phyloP scores from a whole-genome alignment of 2,888 invertebrate genomes.

The Mesochorus sp. region DNA sequence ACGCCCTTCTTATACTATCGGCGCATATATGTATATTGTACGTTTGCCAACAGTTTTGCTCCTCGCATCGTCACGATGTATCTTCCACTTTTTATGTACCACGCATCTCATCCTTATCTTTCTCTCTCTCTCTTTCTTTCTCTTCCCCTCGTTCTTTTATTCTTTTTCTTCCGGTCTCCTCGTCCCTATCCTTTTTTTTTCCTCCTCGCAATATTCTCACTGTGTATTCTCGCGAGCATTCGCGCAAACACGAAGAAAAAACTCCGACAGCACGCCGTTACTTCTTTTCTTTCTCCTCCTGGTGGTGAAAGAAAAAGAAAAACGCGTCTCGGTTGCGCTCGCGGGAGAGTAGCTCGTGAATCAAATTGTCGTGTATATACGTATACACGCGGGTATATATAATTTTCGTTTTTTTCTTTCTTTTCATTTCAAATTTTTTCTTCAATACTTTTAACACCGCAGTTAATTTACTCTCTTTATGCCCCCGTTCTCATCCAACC shows the following conservation, averaged over 20 bases:
- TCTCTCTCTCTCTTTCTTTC: constrained; percentile 2
- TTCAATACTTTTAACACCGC: constrained; percentile 14
- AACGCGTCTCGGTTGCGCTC: constrained; percentile 23
- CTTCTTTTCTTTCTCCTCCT: constrained; percentile 4
- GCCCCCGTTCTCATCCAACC: constrained; percentile 18
- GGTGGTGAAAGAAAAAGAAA: constrained; percentile 3
- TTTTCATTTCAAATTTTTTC: too few species aligned
- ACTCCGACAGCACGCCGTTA: constrained; percentile 5
- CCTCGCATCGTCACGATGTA: constrained; percentile 35
- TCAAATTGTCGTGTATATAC: constrained; percentile 17
- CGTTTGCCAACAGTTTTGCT: constrained; percentile 14
- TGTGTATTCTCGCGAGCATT: constrained; percentile 11
- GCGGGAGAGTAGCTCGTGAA: constrained; percentile 43
- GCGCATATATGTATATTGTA: background rate
- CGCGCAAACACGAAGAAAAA: constrained; percentile 12
- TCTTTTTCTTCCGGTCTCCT: constrained; percentile 32
- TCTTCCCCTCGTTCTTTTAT: background rate
- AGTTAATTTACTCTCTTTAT: constrained; percentile 34
- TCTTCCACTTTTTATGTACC: constrained; percentile 45
- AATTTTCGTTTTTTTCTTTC: too few species aligned
- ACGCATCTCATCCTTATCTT: constrained; percentile 1
- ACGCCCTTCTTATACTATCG: too few species aligned
- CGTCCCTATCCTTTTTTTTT: background rate
- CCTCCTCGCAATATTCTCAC: background rate
- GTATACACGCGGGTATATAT: background rate